Base-by-base conservation (phyloP, 2,797 vertebrate genomes). In the Falco naumanni region DNA sequence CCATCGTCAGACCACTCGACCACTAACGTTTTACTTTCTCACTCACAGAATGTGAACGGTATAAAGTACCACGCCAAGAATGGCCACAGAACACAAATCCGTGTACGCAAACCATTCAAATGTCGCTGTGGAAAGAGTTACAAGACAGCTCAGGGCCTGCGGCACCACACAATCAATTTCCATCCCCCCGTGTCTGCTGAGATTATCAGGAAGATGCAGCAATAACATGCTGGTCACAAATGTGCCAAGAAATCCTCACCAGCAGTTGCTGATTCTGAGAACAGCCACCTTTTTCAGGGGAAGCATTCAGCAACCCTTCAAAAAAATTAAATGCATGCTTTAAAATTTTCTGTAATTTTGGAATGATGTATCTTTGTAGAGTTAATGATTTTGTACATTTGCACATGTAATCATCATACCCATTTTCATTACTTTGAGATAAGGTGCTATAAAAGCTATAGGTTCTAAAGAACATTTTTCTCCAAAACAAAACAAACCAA, bases 51-150 rank as follows among this genome's bases (percentile, higher is more conserved):
- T 98, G 99, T 99, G 97, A 99, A 99, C 10, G 99, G 99, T 93
- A 99, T 99, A 93, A 99, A 99, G 98, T 99, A 99, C 98, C 99
- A 99, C 5, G 99, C 99, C 97, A 99, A 99, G 98, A 99, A 99
- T 18, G 99, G 99, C 93, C 99, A 99, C 98, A 98, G 99, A 97
- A 99, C 99, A 28, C 99, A 99, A 98, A 99, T 99, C 96, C 99
- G 99, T 31, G 99, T 99, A 94, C 99, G 99, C 96, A 99, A 99
- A 97, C 99, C 99, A 83, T 99, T 99, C 97, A 99, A 99, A 97
- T 99, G 99, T 97, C 99, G 99, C 86, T 99, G 99, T 90, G 99
- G 99, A 89, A 99, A 99, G 98, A 99, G 99, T 98, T 99, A 99
- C 98, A 99, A 99, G 98, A 99, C 99, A 94, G 99, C 99, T 98